Percentiles rank a stretch among this genome's conserved stretches.
Conservation (phyloP, 1,140 invertebrate species). For the Ceratosolen solmsi region DNA sequence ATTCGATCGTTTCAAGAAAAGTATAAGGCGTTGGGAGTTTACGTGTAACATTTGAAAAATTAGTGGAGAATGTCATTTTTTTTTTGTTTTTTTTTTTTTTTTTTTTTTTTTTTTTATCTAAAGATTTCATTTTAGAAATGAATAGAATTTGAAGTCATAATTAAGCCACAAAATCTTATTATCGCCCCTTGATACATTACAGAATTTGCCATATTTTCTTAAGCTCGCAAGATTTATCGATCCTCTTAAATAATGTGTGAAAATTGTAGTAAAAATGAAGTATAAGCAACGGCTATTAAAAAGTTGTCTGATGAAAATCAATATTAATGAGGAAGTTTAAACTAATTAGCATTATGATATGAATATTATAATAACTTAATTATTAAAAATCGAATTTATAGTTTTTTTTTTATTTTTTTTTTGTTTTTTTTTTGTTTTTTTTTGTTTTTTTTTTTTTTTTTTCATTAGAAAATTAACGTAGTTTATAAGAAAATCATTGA, state of each 20-base stretch:
- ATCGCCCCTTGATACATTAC: constrained; percentile 13
- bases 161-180: constrained; percentile 44
- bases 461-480: no score
- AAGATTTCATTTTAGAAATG: neutral
- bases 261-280: constrained; percentile 23
- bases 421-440: no score
- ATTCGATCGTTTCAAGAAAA: constrained; percentile 46
- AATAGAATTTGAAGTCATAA: constrained; percentile 50
- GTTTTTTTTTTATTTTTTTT: no score
- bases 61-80: constrained; percentile 32
- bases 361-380: no score
- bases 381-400: no score
- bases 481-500: neutral
- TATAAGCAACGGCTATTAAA: constrained; percentile 1
- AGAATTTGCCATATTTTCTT: neutral
- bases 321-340: neutral
- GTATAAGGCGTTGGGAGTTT: neutral
- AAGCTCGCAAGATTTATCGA: constrained; percentile 13
- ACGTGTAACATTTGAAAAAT: constrained; percentile 33
- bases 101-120: no score
- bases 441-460: no score
- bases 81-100: no score
- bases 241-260: constrained; percentile 13
- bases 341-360: neutral
- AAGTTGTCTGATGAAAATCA: neutral